Conservation (phyloP, 2,888 invertebrate species). For the Syrphus vitripennis region DNA sequence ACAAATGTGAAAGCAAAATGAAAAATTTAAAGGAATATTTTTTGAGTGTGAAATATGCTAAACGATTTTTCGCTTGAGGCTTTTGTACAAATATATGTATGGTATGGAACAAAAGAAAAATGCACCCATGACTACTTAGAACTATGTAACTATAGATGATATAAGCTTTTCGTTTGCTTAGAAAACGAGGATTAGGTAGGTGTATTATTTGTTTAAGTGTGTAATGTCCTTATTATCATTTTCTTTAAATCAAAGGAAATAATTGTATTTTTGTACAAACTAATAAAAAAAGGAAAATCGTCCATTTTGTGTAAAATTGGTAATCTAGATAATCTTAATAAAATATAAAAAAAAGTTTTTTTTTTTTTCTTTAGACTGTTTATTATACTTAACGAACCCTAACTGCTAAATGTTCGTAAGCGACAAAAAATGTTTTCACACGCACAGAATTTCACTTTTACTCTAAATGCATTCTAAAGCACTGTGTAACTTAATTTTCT, state of each 20-base stretch:
- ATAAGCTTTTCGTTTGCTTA: neutral
- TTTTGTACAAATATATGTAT: conserved; percentile 22
- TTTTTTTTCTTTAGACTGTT: too few relatives aligned
- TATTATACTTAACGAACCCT: too few relatives aligned
- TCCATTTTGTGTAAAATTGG: too few relatives aligned
- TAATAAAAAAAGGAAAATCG: too few relatives aligned
- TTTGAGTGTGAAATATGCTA: conserved; percentile 46
- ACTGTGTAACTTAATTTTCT: too few relatives aligned
- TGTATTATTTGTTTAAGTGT: neutral
- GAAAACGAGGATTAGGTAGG: neutral
- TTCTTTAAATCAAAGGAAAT: neutral
- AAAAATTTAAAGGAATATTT: conserved; percentile 11
- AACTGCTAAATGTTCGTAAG: too few relatives aligned
- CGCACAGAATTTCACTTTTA: too few relatives aligned
- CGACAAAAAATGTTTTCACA: too few relatives aligned
- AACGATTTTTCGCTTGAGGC: conserved; percentile 42
- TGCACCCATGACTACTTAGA: conserved; percentile 17
- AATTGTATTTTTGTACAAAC: too few relatives aligned
- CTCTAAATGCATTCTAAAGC: too few relatives aligned
- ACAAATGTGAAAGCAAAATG: neutral
- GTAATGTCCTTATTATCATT: neutral
- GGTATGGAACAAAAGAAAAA: neutral
- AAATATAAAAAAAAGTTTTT: too few relatives aligned
- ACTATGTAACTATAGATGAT: neutral
- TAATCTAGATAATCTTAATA: too few relatives aligned